Evolutionary conservation across 2,797 vertebrate genomes (phyloP).

Genomic region (Cynodonichthys magdalenae): DNA sequence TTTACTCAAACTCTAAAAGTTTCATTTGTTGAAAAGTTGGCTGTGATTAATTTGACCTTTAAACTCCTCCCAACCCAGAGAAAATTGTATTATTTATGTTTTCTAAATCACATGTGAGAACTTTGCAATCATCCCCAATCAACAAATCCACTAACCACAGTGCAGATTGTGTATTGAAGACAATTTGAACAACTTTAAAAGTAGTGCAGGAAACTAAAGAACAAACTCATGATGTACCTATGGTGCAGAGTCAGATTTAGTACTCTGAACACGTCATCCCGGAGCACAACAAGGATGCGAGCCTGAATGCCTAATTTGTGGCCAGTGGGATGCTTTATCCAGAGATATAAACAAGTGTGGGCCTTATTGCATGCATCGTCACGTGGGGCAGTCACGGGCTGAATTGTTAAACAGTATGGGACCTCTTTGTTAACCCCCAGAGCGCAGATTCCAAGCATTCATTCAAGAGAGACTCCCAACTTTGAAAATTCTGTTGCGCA

Average conservation of each 20-base stretch:
- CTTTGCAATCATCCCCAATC: slow-evolving; percentile 18
- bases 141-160: slow-evolving; percentile 14
- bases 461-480: slow-evolving; percentile 71
- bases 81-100: slow-evolving; percentile 1
- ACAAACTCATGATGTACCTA: slow-evolving; percentile 67
- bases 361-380: slow-evolving; percentile 76
- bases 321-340: slow-evolving; percentile 80
- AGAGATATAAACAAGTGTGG: slow-evolving; percentile 79
- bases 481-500: slow-evolving; percentile 73
- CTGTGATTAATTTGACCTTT: slow-evolving; percentile 38
- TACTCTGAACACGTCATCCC: slow-evolving; percentile 76
- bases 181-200: slow-evolving; percentile 63
- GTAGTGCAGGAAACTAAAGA: slow-evolving; percentile 57
- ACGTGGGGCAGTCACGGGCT: slow-evolving; percentile 70
- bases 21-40: slow-evolving; percentile 8
- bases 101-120: slow-evolving; percentile 17
- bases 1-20: neutral
- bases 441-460: slow-evolving; percentile 72
- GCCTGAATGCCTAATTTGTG: slow-evolving; percentile 82
- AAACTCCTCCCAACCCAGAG: neutral
- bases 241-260: slow-evolving; percentile 65
- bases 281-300: slow-evolving; percentile 78
- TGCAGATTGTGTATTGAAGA: slow-evolving; percentile 41
- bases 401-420: slow-evolving; percentile 77
- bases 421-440: slow-evolving; percentile 78